These are phyloP conservation scores for Leptopterna dolabrata DNA, from an alignment of 2,888 invertebrate species.

Conservation along the genomic window DNA sequence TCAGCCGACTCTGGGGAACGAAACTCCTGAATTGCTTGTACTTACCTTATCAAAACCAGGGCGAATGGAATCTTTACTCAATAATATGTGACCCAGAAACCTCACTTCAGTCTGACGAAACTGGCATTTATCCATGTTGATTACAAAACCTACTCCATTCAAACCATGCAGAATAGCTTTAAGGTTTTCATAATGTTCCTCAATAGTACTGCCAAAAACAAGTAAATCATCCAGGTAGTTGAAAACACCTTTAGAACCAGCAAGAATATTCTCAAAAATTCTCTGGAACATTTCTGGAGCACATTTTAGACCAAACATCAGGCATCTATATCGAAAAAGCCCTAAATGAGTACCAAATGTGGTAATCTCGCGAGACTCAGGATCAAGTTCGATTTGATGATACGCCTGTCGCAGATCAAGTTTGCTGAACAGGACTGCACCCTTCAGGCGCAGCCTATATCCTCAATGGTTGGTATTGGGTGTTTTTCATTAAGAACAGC, in stretches of 20 bases:
- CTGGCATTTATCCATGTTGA: too few species aligned
- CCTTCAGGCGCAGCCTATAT: neutral
- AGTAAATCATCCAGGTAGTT: neutral
- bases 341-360: slow-evolving; percentile 66
- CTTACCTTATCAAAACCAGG: neutral
- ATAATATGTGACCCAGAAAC: neutral
- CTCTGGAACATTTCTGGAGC: neutral
- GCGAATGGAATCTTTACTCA: neutral
- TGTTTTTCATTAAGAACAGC: neutral
- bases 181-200: neutral
- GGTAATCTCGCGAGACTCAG: slow-evolving; percentile 65
- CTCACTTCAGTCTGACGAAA: neutral
- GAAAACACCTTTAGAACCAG: neutral
- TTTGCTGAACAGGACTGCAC: slow-evolving; percentile 62
- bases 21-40: too few species aligned
- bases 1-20: too few species aligned
- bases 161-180: neutral
- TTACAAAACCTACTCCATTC: neutral
- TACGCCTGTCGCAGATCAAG: too few species aligned
- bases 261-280: neutral
- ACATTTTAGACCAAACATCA: too few species aligned
- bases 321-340: neutral
- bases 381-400: slow-evolving; percentile 66
- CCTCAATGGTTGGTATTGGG: too few species aligned
- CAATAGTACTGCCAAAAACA: neutral